Evolutionary conservation across 2,797 vertebrate genomes (phyloP).

Genomic region (Spheniscus humboldti): DNA sequence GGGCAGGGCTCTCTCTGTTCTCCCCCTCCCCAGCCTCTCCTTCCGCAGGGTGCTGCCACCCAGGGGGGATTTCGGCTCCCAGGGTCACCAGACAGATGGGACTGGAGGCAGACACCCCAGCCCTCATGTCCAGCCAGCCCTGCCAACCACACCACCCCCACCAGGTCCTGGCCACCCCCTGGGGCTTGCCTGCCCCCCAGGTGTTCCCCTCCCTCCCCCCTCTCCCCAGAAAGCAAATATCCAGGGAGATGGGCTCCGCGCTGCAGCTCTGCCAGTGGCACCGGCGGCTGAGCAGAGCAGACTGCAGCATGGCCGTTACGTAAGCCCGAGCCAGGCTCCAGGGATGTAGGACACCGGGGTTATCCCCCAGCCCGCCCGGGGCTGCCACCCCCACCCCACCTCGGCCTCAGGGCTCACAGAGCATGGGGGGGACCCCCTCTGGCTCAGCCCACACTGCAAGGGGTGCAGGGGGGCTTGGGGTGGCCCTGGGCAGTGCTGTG

Average conservation of each 20-base stretch:
- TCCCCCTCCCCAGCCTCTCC: neutral
- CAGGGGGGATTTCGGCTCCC: neutral
- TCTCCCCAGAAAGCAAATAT: neutral
- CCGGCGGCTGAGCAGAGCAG: slow-evolving; percentile 41
- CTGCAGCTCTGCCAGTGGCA: slow-evolving; percentile 54
- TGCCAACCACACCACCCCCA: neutral
- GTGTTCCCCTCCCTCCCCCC: neutral
- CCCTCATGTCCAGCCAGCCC: neutral
- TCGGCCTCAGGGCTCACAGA: fast-evolving
- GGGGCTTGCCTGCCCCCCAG: neutral
- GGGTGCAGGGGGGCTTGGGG: neutral
- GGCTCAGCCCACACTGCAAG: fast-evolving
- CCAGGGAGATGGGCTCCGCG: slow-evolving; percentile 7
- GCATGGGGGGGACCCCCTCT: neutral
- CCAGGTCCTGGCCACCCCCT: neutral
- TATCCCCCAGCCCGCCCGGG: neutral
- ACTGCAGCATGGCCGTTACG: slow-evolving; percentile 48
- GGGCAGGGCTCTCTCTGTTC: neutral
- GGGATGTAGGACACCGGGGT: slow-evolving; percentile 29
- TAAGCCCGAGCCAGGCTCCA: slow-evolving; percentile 19
- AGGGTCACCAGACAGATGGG: neutral
- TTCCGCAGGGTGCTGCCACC: neutral
- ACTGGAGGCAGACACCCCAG: neutral
- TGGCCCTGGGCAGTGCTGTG: neutral
- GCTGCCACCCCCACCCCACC: neutral